Percentiles rank a stretch among this genome's conserved stretches.
Evolutionary conservation across 2,888 invertebrate species (phyloP).

Genomic region (Orthonychiurus folsomi): DNA sequence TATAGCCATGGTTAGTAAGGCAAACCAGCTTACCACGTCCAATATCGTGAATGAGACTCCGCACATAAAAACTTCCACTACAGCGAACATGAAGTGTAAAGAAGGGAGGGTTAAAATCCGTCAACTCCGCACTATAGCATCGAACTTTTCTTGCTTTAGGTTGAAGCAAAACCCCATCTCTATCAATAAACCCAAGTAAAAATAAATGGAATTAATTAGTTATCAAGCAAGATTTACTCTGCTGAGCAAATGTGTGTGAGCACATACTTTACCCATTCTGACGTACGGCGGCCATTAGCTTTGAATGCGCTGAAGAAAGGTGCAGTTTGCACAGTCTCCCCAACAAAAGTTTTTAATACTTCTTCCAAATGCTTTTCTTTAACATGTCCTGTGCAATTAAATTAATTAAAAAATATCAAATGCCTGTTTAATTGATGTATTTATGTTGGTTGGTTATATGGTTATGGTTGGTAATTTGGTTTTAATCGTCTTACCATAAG

Average conservation of each 20-base stretch:
- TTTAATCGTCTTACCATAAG: slow-evolving; percentile 36
- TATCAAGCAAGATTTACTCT: too few species aligned
- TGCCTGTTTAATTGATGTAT: too few species aligned
- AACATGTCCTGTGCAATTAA: slow-evolving; percentile 36
- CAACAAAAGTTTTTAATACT: slow-evolving; percentile 34
- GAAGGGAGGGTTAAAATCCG: slow-evolving; percentile 36
- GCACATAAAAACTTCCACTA: slow-evolving; percentile 36
- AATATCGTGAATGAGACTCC: slow-evolving; percentile 35
- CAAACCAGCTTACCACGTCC: slow-evolving; percentile 31
- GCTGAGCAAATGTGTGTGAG: too few species aligned
- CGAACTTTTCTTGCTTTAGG: slow-evolving; percentile 37
- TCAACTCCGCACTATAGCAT: slow-evolving; percentile 37
- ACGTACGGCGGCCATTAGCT: slow-evolving; percentile 32
- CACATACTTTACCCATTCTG: slow-evolving; percentile 39
- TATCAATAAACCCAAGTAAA: slow-evolving; percentile 17
- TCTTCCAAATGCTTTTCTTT: slow-evolving; percentile 29
- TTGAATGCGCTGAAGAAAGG: slow-evolving; percentile 40
- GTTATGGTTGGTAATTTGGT: neutral
- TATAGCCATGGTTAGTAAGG: too few species aligned
- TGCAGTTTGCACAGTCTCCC: slow-evolving; percentile 40
- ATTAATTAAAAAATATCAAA: too few species aligned
- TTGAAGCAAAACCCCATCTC: slow-evolving; percentile 35
- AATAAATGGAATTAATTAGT: neutral
- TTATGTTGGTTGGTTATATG: too few species aligned
- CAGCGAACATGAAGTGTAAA: slow-evolving; percentile 34